Base-by-base conservation (phyloP, 2,797 vertebrate genomes). In the Macropus fuliginosus region DNA sequence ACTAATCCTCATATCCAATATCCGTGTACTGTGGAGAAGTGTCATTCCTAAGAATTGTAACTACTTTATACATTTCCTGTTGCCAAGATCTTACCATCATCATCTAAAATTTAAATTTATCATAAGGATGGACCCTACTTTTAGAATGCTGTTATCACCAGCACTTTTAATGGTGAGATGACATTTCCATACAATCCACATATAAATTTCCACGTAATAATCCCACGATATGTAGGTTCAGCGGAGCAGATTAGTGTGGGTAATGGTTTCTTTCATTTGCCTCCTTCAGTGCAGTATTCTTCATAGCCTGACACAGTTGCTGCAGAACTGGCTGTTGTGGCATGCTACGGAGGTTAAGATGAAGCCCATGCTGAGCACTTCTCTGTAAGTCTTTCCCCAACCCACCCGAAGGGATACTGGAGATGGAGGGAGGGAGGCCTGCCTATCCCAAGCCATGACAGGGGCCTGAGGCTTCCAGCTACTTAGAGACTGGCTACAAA, bases 321-420 rank as follows among this genome's bases (percentile, higher is more conserved):
- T 99, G 96, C 95, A 99, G 95, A 99, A 99, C 98, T 99, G 99
- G 99, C 98, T 99, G 97, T 99, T 98, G 94, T 99, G 99, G 99
- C 99, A 99, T 56, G 98, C 98, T 0, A 95, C 98, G 91, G 99
- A 99, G 14, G 94, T 66, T 91, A 95, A 97, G 34, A 56, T 54
- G n/a, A 97, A 97, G 55, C 31, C 93, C 66, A 62, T 27, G 91
- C 95, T 56, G n/a, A 96, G 91, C 40, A 87, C 90, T 95, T 92
- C 96, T 93, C 91, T 40, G 99, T 99, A 98, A 99, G 99, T 98
- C 96, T 91, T 93, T 66, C 89, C 94, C 89, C 8, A 89, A n/a
- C 55, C 21, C 18, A 91, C 66, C 27, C 66, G 6, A 93, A 94
- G 34, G 94, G 91, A 62, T 92, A n/a, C 34, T 93, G 62, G 92